Conservation (phyloP, 2,113 vertebrate genomes). For the Benitochromis conjunctus region DNA sequence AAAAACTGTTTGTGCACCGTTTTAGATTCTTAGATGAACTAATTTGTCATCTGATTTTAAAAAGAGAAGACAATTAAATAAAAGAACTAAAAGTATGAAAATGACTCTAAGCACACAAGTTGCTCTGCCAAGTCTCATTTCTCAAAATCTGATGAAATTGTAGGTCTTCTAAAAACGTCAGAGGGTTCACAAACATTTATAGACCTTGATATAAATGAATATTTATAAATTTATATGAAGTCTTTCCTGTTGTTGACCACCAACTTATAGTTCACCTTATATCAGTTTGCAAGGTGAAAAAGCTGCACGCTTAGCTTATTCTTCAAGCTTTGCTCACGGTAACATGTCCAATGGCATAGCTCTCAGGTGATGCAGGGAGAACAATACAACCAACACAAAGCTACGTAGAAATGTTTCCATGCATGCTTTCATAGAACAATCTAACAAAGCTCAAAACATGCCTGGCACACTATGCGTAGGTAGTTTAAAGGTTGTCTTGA, state of each 20-base stretch:
- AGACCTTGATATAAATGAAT: neutral
- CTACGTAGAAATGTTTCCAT: neutral
- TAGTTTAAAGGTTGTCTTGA: neutral
- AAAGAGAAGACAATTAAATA: neutral
- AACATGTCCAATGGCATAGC: no score
- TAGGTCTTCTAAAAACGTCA: neutral
- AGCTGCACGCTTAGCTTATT: neutral
- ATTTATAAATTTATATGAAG: neutral
- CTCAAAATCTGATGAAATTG: neutral
- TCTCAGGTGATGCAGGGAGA: neutral
- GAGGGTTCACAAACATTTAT: neutral
- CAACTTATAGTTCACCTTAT: neutral
- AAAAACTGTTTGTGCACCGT: neutral
- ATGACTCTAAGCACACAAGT: neutral
- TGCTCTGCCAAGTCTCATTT: neutral
- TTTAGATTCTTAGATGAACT: neutral
- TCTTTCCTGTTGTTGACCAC: neutral
- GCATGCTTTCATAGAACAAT: neutral
- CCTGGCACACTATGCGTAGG: neutral
- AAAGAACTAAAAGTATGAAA: fast-evolving
- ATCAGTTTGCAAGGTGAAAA: no score
- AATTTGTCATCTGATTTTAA: neutral
- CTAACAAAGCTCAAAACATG: neutral
- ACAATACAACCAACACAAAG: neutral
- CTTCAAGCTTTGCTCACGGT: no score